Conservation (phyloP, 2,888 invertebrate genomes). For the Agrotis clavis region DNA sequence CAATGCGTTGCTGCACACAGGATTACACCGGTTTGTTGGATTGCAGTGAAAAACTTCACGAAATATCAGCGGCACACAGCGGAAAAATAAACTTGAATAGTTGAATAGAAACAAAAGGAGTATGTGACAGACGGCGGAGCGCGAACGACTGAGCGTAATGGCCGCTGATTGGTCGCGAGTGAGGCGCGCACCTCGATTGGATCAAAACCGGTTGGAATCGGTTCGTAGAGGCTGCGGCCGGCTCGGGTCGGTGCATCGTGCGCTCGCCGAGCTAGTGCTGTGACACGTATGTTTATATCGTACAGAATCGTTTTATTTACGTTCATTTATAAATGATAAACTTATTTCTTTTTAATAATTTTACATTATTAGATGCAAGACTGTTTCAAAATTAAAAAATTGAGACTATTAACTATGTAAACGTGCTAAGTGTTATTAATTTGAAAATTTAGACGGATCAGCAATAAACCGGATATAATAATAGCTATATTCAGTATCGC, state of each 20-base stretch:
- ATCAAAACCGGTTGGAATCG: slow-evolving; percentile 86
- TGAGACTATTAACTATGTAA: slow-evolving; percentile 54
- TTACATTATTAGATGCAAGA: neutral
- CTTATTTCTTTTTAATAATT: neutral
- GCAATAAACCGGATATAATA: slow-evolving; percentile 74
- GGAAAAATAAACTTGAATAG: slow-evolving; percentile 71
- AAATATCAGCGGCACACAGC: slow-evolving; percentile 72
- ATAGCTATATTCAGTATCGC: slow-evolving; percentile 71
- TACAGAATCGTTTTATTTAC: slow-evolving; percentile 57
- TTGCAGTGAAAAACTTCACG: slow-evolving; percentile 62
- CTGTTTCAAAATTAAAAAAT: neutral
- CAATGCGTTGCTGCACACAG: slow-evolving; percentile 60
- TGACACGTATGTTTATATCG: slow-evolving; percentile 63
- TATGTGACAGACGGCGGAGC: slow-evolving; percentile 74
- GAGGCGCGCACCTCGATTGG: slow-evolving; percentile 84
- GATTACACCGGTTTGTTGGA: slow-evolving; percentile 73
- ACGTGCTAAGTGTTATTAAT: slow-evolving; percentile 22
- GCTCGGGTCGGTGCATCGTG: slow-evolving; percentile 85
- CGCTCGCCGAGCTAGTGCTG: slow-evolving; percentile 79
- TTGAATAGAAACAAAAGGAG: slow-evolving; percentile 73
- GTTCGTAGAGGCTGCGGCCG: slow-evolving; percentile 86
- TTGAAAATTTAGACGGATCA: slow-evolving; percentile 56
- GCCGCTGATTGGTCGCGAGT: slow-evolving; percentile 86
- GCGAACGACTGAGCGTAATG: slow-evolving; percentile 81
- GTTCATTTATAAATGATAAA: slow-evolving; percentile 18